These are phyloP conservation scores for Andrena chrysosceles DNA, from an alignment of 2,888 invertebrate species.

Conservation along the genomic window DNA sequence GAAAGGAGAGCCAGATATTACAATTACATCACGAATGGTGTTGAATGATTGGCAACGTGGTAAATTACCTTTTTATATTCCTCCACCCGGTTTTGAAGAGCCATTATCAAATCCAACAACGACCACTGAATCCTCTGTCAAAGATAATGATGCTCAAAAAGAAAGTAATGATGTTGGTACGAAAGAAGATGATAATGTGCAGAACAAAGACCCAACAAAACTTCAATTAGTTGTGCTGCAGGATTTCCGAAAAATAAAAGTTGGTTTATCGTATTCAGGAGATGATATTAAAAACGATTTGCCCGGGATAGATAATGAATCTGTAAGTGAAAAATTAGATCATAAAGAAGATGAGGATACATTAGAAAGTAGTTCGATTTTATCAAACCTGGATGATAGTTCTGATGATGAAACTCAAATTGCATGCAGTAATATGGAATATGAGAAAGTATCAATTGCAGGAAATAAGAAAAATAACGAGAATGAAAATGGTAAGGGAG, in stretches of 20 bases:
- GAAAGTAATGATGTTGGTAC: conserved; percentile 10
- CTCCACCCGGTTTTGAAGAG: conserved; percentile 93
- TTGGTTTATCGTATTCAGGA: conserved; percentile 89
- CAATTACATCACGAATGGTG: conserved; percentile 96
- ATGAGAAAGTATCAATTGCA: not conserved
- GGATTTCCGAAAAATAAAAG: conserved; percentile 93
- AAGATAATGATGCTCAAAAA: conserved; percentile 19
- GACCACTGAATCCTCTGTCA: conserved; percentile 80
- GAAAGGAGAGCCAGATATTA: conserved; percentile 98
- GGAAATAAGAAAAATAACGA: conserved; percentile 9
- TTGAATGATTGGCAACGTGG: conserved; percentile 99
- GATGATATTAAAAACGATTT: conserved; percentile 85
- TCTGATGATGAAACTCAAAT: conserved; percentile 73
- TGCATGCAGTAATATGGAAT: conserved; percentile 8
- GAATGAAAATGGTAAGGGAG: conserved; percentile 23
- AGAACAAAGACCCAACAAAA: conserved; percentile 45
- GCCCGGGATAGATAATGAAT: conserved; percentile 26
- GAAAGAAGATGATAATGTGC: conserved; percentile 22
- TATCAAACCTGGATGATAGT: conserved; percentile 14
- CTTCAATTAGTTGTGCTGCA: conserved; percentile 51
- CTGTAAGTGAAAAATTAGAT: not conserved
- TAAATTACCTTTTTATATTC: conserved; percentile 96
- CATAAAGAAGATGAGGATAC: conserved; percentile 24
- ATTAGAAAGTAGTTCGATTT: conserved; percentile 24
- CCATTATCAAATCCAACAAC: conserved; percentile 86